Evolutionary conservation across 2,113 vertebrate genomes (phyloP).

Genomic region (Microtus pennsylvanicus): DNA sequence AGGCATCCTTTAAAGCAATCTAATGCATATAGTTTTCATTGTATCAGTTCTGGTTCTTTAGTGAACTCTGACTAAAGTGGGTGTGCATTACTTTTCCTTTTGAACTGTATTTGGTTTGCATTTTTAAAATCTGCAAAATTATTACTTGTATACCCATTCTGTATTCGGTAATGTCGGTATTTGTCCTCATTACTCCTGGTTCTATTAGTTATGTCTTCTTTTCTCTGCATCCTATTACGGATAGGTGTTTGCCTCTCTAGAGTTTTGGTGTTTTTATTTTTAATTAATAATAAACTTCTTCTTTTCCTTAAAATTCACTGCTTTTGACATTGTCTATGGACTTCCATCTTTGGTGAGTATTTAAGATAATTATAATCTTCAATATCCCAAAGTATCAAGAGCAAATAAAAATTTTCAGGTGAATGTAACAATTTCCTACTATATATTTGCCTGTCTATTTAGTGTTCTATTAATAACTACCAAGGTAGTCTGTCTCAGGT

Average conservation of each 20-base stretch:
- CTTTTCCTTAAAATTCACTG: not conserved
- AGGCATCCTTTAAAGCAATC: not conserved
- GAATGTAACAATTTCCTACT: not conserved
- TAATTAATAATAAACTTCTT: not conserved
- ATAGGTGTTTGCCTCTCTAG: not conserved
- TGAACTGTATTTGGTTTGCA: not conserved
- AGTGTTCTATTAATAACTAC: not conserved
- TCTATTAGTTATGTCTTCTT: not conserved
- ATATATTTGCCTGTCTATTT: not conserved
- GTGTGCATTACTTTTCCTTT: not conserved
- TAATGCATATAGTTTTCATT: no score
- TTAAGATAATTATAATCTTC: not conserved
- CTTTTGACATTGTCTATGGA: not conserved
- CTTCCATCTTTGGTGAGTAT: not conserved
- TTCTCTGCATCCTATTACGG: not conserved
- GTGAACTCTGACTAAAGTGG: no score
- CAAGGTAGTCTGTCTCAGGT: not conserved
- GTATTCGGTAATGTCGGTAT: not conserved
- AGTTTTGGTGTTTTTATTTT: not conserved
- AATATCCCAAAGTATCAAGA: not conserved
- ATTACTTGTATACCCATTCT: not conserved
- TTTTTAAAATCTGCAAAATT: not conserved
- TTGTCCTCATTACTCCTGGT: not conserved
- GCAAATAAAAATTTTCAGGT: not conserved
- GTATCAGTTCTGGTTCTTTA: not conserved